phyloP scores from a whole-genome alignment of 2,888 invertebrate species.

The Stenotaenia linearis region DNA sequence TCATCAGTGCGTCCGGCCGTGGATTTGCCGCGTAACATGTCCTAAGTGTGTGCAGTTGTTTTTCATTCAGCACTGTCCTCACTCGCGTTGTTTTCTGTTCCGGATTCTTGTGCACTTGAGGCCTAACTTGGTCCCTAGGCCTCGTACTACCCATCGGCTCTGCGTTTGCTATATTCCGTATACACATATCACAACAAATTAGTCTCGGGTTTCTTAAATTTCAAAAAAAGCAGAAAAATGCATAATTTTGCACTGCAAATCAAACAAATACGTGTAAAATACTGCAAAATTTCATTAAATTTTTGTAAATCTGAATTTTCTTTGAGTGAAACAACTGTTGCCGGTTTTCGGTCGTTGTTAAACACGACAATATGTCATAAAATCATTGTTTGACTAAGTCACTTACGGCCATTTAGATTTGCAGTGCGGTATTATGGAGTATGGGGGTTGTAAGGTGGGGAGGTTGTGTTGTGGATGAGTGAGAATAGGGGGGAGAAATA shows the following conservation, averaged over 20 bases:
- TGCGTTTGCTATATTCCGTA: conserved; percentile 38
- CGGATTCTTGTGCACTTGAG: conserved; percentile 45
- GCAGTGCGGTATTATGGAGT: background rate
- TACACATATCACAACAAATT: background rate
- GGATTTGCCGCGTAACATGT: conserved; percentile 98
- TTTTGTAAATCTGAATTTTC: no score
- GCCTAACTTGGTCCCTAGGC: conserved; percentile 39
- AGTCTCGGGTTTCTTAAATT: background rate
- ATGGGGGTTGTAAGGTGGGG: background rate
- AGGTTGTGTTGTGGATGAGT: conserved; percentile 28
- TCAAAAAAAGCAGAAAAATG: background rate
- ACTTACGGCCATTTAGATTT: background rate
- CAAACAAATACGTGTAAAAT: background rate
- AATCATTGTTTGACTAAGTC: background rate
- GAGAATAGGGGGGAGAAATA: background rate
- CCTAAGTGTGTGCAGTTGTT: conserved; percentile 92
- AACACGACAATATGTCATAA: no score
- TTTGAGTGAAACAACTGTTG: no score
- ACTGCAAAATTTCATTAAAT: no score
- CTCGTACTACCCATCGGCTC: conserved; percentile 40
- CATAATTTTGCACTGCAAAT: no score
- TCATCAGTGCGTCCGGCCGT: conserved; percentile 97
- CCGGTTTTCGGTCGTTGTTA: no score
- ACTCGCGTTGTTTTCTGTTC: conserved; percentile 98
- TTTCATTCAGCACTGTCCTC: conserved; percentile 96